Evolutionary conservation across 2,797 vertebrate species (phyloP), one percentile per base, ranked within the genome.

Genomic region (Muscicapa striata): DNA sequence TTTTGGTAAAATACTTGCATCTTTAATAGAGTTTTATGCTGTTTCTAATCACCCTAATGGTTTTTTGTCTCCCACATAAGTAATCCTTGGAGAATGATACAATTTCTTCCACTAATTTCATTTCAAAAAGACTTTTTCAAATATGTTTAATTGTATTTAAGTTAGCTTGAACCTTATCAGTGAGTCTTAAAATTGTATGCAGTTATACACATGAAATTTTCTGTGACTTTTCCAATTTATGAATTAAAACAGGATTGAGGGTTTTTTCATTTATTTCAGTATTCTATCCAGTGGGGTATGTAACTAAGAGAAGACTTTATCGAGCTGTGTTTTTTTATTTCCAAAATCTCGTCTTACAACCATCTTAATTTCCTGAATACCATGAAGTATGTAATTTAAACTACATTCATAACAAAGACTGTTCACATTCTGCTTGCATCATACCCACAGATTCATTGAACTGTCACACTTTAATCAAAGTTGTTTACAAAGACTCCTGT

Each of bases 361-460:
- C 13, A 67, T n/a, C 43, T 84, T 89, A 81, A 90, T 91, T 95
- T 96, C 88, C 94, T 94, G 73, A 62, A 62, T 78, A 63, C 5
- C 3, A 9, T 61, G 21, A 82, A 72, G 91, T 84, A 36, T 90
- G 22, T 62, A 19, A 70, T 82, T 90, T 91, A 92, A 70, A 61
- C n/a, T 82, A 38, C 67, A 67, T 59, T 77, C 63, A 11, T 55
- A 74, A 59, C 46, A 41, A 82, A 52, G 21, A 45, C 38, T 63
- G 15, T 79, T 87, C 62, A 73, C 61, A 77, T 21, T 81, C 41
- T 40, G 36, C 43, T 87, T 32, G 2, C 58, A 49, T 52, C 1
- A 0, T 67, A 79, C 22, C 32, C 48, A 6, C 22, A 84, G 70
- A 92, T 74, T 58, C 81, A 58, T 34, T 64, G 32, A 85, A 84